Percentiles rank a stretch among this genome's conserved stretches.
Conservation (phyloP, 2,113 vertebrate genomes). For the Chamaetylas fuelleborni region DNA sequence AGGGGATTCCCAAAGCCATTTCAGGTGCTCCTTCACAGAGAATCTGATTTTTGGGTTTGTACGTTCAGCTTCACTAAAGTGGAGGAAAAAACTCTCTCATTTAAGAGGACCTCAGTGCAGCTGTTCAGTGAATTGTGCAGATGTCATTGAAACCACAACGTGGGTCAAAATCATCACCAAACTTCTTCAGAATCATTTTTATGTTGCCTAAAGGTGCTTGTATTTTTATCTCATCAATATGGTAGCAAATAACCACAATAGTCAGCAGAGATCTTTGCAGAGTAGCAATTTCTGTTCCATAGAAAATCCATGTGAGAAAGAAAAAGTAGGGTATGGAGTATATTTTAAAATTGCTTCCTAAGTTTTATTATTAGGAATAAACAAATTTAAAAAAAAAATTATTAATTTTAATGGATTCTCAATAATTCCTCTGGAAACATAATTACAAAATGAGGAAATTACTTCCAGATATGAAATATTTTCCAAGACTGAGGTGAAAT, state of each 20-base stretch:
- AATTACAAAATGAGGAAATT: not conserved
- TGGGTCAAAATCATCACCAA: not conserved
- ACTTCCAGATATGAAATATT: not conserved
- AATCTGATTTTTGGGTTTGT: not conserved
- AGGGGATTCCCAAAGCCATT: not conserved
- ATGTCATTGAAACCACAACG: not conserved
- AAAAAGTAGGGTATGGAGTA: not conserved
- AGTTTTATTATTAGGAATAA: not conserved
- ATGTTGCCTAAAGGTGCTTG: not conserved
- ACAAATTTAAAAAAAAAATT: not conserved
- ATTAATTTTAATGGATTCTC: not conserved
- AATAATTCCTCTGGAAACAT: not conserved
- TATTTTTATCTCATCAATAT: not conserved
- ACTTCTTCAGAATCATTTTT: not conserved
- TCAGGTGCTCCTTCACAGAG: not conserved
- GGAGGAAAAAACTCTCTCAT: not conserved
- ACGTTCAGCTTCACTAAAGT: not conserved
- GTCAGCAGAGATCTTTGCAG: not conserved
- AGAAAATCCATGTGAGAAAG: not conserved
- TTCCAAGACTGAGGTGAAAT: not conserved
- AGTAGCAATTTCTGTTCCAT: not conserved
- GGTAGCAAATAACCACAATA: not conserved
- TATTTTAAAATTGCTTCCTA: fast-evolving
- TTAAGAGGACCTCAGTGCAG: not conserved
- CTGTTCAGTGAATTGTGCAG: not conserved